Evolutionary conservation across 23 tunicate species (phyloP).

Genomic region (Botrylloides violaceus): DNA sequence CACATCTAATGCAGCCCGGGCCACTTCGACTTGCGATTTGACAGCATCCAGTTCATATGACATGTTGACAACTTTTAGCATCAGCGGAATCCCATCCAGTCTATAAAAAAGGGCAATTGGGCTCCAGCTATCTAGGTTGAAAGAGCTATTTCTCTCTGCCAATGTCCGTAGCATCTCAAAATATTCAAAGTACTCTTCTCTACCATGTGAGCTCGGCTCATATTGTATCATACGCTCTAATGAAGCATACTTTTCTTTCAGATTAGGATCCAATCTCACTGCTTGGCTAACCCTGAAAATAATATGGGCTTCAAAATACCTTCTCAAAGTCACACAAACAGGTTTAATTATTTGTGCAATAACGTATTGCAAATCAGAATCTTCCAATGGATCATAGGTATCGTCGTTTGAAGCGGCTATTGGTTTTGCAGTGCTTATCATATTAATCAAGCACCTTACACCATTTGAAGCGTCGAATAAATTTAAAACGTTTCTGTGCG

Average conservation of each 20-base stretch:
- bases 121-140: slow-evolving; percentile 30
- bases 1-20: slow-evolving; percentile 61
- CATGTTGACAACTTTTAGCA: slow-evolving; percentile 38
- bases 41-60: slow-evolving; percentile 45
- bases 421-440: slow-evolving; percentile 44
- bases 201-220: slow-evolving; percentile 29
- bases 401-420: slow-evolving; percentile 17
- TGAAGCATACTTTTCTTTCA: background rate
- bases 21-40: slow-evolving; percentile 39
- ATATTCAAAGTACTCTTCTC: slow-evolving; percentile 36
- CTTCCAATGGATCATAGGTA: background rate
- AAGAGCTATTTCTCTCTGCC: background rate
- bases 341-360: slow-evolving; percentile 23
- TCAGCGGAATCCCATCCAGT: slow-evolving; percentile 46
- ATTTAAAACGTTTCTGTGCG: slow-evolving; percentile 42
- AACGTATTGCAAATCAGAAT: slow-evolving; percentile 25
- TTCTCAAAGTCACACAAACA: slow-evolving; percentile 46
- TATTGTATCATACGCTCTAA: background rate
- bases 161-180: slow-evolving; percentile 35
- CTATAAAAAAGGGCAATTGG: slow-evolving; percentile 32
- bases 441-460: slow-evolving; percentile 60
- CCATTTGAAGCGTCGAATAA: slow-evolving; percentile 76
- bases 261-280: slow-evolving; percentile 10
- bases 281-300: slow-evolving; percentile 22
- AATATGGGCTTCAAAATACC: slow-evolving; percentile 64